These are phyloP conservation scores for Chaetorhynchus papuensis DNA, from an alignment of 2,113 vertebrate species.

Conservation along the genomic window DNA sequence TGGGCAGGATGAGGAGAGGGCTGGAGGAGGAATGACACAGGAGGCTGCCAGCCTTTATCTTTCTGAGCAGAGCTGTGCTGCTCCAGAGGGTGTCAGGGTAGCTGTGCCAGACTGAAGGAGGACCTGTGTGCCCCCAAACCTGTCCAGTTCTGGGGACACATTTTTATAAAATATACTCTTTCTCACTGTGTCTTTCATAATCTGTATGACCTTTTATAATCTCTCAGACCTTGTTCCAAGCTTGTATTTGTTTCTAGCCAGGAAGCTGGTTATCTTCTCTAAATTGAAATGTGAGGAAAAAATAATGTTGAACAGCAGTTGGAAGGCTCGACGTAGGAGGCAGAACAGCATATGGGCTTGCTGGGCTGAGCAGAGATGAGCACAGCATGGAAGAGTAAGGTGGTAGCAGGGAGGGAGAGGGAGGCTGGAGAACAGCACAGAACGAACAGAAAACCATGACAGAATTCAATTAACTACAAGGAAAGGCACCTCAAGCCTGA, in stretches of 20 bases:
- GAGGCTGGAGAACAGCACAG: background rate
- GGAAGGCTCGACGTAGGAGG: background rate
- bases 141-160: background rate
- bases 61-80: rapidly evolving
- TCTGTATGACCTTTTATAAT: background rate
- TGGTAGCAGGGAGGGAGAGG: background rate
- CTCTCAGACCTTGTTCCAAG: background rate
- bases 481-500: background rate
- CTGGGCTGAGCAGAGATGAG: background rate
- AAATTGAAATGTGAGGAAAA: background rate
- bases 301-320: background rate
- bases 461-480: background rate
- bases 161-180: background rate
- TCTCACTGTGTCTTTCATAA: background rate
- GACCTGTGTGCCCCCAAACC: background rate
- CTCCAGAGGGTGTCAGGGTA: rapidly evolving
- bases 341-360: background rate
- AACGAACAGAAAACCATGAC: background rate
- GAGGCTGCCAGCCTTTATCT: background rate
- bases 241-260: background rate
- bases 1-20: background rate
- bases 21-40: background rate
- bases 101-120: background rate
- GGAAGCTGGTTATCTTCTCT: background rate
- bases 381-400: background rate